phyloP scores from a whole-genome alignment of 1,140 invertebrate genomes.

The Saccostrea cuccullata region DNA sequence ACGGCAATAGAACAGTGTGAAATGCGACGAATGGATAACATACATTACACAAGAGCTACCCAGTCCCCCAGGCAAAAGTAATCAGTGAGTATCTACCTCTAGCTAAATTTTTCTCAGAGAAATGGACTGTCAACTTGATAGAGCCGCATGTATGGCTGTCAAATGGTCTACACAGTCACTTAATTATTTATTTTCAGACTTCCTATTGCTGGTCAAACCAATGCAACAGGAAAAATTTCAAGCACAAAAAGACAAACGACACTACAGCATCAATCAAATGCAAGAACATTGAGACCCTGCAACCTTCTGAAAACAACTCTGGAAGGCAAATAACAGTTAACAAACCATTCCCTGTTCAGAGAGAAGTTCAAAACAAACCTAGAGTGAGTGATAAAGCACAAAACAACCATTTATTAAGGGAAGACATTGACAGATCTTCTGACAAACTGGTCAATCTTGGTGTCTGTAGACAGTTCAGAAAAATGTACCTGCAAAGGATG shows the following conservation, averaged over 20 bases:
- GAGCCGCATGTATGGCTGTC: neutral
- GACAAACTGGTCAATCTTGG: neutral
- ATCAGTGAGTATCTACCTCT: neutral
- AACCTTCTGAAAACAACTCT: neutral
- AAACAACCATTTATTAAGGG: neutral
- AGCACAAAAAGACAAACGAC: neutral
- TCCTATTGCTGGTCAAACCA: neutral
- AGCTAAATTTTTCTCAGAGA: neutral
- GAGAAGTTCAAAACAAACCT: neutral
- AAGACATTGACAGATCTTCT: neutral
- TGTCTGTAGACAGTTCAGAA: neutral
- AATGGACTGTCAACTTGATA: neutral
- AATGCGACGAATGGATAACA: neutral
- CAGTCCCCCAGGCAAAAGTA: neutral
- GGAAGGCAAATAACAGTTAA: neutral
- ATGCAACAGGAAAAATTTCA: neutral
- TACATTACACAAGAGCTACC: neutral
- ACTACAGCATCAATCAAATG: neutral
- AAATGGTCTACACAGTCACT: too few species aligned
- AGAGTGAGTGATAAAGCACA: neutral
- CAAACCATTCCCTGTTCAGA: neutral
- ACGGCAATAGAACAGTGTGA: neutral
- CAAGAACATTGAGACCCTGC: neutral
- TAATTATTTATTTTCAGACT: neutral
- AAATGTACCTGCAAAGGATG: neutral